Evolutionary conservation across 2,113 vertebrate genomes (phyloP), one percentile per base, ranked within the genome.

Genomic region (Pseudorectes ferrugineus): DNA sequence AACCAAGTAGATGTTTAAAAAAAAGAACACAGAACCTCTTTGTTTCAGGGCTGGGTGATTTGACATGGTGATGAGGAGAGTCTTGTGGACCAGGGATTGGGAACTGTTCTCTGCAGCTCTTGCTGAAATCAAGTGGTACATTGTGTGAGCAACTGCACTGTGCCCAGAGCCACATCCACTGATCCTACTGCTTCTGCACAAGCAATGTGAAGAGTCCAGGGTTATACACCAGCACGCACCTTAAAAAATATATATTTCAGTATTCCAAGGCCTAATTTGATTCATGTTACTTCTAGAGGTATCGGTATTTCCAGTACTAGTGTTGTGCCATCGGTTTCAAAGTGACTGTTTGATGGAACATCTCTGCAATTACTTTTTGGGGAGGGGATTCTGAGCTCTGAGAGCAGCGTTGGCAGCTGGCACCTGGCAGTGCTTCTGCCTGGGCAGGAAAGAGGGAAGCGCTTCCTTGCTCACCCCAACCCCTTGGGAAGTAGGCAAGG

Each of bases 381-480:
- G 26, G 54, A 76, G 31, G 12, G 14, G 3, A 19, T 71, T 24
- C n/a, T 51, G 49, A 67, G 13, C 62, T 49, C 36, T 31, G 48
- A 63, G 20, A 36, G 24, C 7, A 22, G 15, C 0, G 0, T 18
- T 72, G 52, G 42, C 61, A 63, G 33, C 59, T 63, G 58, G 45
- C 36, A 59, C 3, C 48, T 26, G 3, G 8, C 38, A 63, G 23
- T 1, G 2, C 21, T 82, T 59, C 88, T 71, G n/a, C 26, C 38
- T 10, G 8, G 31, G 36, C 38, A 83, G 38, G 29, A 8, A 12
- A 25, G 8, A 55, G 33, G 33, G 35, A 35, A 62, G 9, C 0
- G 0, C 12, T 49, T 52, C 66, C 77, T 54, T 40, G 38, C 45
- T 73, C 6, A 10, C 9, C 49, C 26, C 1, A 2, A 2, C 3